phyloP scores from a whole-genome alignment of 2,797 vertebrate genomes.

The Eidolon dupreanum region DNA sequence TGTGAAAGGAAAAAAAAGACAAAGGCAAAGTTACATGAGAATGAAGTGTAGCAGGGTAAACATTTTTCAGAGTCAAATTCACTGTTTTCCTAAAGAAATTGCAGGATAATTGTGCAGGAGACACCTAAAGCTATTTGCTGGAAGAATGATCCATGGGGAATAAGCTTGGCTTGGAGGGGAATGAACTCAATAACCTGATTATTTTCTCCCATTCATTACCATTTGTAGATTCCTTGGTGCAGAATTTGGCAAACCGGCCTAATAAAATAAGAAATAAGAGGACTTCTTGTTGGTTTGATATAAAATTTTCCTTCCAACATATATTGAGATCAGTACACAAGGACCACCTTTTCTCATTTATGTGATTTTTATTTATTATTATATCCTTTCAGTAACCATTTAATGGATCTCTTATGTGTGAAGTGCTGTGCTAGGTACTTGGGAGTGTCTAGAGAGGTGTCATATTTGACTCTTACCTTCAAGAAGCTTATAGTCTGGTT shows the following conservation, averaged over 20 bases:
- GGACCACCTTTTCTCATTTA: neutral
- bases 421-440: neutral
- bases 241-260: neutral
- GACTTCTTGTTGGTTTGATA: neutral
- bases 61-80: neutral
- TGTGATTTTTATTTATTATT: conserved; percentile 1
- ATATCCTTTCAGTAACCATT: neutral
- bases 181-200: neutral
- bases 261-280: conserved; percentile 30
- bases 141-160: conserved; percentile 2
- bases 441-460: neutral
- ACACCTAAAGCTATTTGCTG: conserved; percentile 1
- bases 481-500: neutral
- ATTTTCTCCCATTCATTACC: conserved; percentile 29
- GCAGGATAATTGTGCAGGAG: neutral
- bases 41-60: neutral
- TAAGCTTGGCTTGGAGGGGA: neutral
- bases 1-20: neutral
- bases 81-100: conserved; percentile 25
- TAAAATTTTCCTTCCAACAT: conserved; percentile 2
- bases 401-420: neutral
- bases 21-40: neutral
- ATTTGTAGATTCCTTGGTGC: neutral
- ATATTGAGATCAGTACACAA: neutral
- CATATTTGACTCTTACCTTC: neutral